phyloP scores from a whole-genome alignment of 2,888 invertebrate species.

The Synergus gifuensis region DNA sequence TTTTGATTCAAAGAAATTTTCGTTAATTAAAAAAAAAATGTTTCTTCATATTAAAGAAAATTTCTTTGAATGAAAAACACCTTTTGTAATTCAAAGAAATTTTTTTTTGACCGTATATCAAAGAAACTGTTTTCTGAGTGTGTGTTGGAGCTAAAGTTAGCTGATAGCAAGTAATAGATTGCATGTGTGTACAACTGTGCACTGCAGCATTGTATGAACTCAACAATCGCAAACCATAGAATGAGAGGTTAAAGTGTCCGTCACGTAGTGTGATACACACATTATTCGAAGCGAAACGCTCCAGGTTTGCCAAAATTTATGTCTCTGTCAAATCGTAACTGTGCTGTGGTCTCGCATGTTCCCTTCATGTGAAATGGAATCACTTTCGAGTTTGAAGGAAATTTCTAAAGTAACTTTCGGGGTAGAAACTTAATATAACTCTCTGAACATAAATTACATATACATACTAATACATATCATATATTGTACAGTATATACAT shows the following conservation, averaged over 20 bases:
- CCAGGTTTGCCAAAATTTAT: constrained; percentile 46
- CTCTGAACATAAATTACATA: not conserved
- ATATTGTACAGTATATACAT: too few relatives aligned
- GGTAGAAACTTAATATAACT: not conserved
- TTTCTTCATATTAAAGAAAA: too few relatives aligned
- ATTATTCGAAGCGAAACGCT: constrained; percentile 46
- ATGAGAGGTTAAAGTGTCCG: constrained; percentile 40
- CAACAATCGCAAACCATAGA: constrained; percentile 20
- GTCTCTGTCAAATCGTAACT: constrained; percentile 46
- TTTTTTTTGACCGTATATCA: too few relatives aligned
- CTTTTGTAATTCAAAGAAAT: too few relatives aligned
- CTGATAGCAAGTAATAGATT: constrained; percentile 9
- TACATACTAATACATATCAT: too few relatives aligned
- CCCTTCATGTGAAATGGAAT: constrained; percentile 39
- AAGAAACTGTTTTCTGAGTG: too few relatives aligned
- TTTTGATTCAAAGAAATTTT: too few relatives aligned
- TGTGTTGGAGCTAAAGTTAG: not conserved
- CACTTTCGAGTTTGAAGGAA: constrained; percentile 23
- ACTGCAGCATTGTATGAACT: constrained; percentile 19
- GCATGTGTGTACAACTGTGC: constrained; percentile 15
- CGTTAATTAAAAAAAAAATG: too few relatives aligned
- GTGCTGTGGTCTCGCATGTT: constrained; percentile 38
- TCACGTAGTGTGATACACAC: constrained; percentile 42
- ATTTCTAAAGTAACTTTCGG: not conserved
- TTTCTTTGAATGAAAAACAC: too few relatives aligned